Conservation (phyloP, 2,888 invertebrate species). For the Trilocha varians region DNA sequence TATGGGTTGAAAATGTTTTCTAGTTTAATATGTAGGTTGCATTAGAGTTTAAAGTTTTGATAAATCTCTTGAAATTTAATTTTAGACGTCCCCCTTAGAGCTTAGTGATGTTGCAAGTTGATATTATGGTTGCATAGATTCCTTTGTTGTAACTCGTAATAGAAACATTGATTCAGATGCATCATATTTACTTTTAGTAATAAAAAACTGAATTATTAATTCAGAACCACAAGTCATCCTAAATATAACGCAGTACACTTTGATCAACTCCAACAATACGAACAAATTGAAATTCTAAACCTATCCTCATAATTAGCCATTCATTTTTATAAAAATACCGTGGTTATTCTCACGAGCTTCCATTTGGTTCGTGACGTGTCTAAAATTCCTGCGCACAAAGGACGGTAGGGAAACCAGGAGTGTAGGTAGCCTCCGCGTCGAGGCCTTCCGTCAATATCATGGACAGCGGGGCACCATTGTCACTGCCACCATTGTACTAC, state of each 20-base stretch:
- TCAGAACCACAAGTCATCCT: not conserved
- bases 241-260: conserved; percentile 6
- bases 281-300: conserved; percentile 30
- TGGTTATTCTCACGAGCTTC: conserved; percentile 49
- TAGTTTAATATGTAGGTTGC: no score
- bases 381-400: conserved; percentile 59
- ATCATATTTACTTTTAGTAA: not conserved
- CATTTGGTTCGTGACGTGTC: conserved; percentile 55
- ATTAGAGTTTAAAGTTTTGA: no score
- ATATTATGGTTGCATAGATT: no score
- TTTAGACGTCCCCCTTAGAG: no score
- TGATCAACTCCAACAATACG: conserved; percentile 16
- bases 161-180: not conserved
- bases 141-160: not conserved
- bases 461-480: conserved; percentile 72
- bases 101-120: no score
- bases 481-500: conserved; percentile 55
- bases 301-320: conserved; percentile 39
- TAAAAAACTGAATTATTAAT: not conserved
- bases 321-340: conserved; percentile 41
- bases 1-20: no score
- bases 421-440: conserved; percentile 54
- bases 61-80: no score
- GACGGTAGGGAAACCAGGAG: conserved; percentile 42
- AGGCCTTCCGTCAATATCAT: conserved; percentile 62